phyloP scores from a whole-genome alignment of 2,113 vertebrate genomes.

The Macquaria ambigua region DNA sequence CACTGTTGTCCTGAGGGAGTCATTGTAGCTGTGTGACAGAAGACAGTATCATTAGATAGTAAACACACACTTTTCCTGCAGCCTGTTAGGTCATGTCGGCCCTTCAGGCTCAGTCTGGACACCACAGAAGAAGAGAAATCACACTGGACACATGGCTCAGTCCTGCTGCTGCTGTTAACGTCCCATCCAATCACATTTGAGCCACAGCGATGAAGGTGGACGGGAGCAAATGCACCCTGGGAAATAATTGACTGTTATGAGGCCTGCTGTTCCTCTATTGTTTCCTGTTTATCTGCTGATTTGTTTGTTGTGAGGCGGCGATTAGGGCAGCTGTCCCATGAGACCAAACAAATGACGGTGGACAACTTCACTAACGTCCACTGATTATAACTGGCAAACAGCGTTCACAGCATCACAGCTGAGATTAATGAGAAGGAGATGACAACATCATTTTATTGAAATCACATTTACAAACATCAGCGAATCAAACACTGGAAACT shows the following conservation, averaged over 20 bases:
- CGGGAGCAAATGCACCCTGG: conserved; percentile 16
- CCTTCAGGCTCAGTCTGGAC: conserved; percentile 6
- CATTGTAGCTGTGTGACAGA: background rate
- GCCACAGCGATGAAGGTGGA: background rate
- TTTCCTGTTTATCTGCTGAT: conserved; percentile 49
- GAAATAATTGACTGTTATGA: conserved; percentile 31
- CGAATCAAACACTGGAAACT: background rate
- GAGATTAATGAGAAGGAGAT: background rate
- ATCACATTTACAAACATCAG: conserved; percentile 13
- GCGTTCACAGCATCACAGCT: background rate
- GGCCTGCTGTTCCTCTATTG: background rate
- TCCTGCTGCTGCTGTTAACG: background rate
- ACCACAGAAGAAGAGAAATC: conserved; percentile 14
- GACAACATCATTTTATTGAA: conserved; percentile 23
- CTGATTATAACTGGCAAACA: background rate
- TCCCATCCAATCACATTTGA: background rate
- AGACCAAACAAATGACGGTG: background rate
- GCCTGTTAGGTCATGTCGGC: background rate
- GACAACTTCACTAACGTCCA: background rate
- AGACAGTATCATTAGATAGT: background rate
- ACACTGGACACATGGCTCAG: background rate
- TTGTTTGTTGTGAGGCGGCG: conserved; percentile 13
- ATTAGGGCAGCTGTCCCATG: conserved; percentile 3
- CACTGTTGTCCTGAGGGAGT: background rate
- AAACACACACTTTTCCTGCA: background rate